phyloP scores from a whole-genome alignment of 2,113 vertebrate genomes.

The Pycnonotus jocosus region DNA sequence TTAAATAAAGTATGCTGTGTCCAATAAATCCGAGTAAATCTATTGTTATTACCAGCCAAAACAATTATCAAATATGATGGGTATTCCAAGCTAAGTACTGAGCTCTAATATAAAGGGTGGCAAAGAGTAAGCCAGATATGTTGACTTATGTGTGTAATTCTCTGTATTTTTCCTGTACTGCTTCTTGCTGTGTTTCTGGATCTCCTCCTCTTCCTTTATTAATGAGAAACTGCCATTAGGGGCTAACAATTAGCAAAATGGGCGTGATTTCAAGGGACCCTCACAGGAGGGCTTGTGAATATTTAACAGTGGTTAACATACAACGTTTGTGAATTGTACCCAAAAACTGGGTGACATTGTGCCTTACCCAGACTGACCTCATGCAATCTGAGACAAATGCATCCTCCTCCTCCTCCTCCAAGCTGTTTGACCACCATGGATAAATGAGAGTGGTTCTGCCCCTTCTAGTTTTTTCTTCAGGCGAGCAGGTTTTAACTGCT shows the following conservation, averaged over 20 bases:
- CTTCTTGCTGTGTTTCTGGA: background rate
- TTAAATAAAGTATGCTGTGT: conserved; percentile 13
- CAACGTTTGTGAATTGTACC: background rate
- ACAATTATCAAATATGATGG: background rate
- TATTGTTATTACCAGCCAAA: background rate
- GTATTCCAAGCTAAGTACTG: background rate
- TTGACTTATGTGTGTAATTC: background rate
- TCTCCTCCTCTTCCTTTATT: background rate
- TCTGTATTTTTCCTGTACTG: background rate
- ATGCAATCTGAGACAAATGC: background rate
- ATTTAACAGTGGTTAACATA: background rate
- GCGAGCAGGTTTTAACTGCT: background rate
- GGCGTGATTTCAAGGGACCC: background rate
- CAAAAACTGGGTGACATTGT: background rate
- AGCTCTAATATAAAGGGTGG: background rate
- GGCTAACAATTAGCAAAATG: background rate
- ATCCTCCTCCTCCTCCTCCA: background rate
- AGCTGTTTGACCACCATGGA: background rate
- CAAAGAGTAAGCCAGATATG: background rate
- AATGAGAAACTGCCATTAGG: background rate
- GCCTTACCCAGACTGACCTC: background rate
- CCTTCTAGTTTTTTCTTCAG: background rate
- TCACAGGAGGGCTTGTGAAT: background rate
- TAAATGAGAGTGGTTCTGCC: background rate
- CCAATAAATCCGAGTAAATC: background rate